Evolutionary conservation across 2,797 vertebrate genomes (phyloP), one percentile per base, ranked within the genome.

Genomic region (Prunella strophiata): DNA sequence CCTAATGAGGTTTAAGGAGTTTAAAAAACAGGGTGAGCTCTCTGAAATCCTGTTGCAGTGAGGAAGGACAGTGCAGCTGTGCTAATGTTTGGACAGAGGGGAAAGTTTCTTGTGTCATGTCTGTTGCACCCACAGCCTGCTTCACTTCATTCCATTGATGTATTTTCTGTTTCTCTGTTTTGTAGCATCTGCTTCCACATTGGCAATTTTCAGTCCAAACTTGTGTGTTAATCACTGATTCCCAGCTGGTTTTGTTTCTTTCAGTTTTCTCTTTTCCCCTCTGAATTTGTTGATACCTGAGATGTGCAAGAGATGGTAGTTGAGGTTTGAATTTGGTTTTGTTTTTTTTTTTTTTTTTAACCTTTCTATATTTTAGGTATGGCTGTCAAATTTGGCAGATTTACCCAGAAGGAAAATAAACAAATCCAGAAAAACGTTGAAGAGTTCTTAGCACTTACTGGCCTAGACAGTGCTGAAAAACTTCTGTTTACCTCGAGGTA

Each of bases 381-480:
- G 6, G 10, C 93, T 45, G 94, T 98, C 89, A 97, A 42, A 54
- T 97, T 97, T 88, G 98, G 98, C 67, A 98, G 95, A 66, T 98
- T 98, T 92, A 96, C 97, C 7, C 23, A 40, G 15, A 97, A 97
- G 62, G 98, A 98, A 93, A 98, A 98, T 10, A 5, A 96, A 25
- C 96, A 97, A 66, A 67, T 98, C 70, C 82, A 50, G 61, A 93
- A 94, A 77, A 98, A 98, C 0, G 13, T 98, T 18, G 81, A 97
- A 7, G 96, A 96, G 5, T 98, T 98, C 61, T 92, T 98, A 32
- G 7, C 79, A 1, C 36, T 96, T 20, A 97, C 95, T 8, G 98
- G 97, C 11, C 91, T 98, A 34, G 97, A 98, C 32, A 97, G 13
- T 8, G 97, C 97, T 5, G 98, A 98, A 75, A 97, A 98, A 36